These are phyloP conservation scores for Zosterops lateralis DNA, from an alignment of 2,113 vertebrate genomes.

Conservation along the genomic window DNA sequence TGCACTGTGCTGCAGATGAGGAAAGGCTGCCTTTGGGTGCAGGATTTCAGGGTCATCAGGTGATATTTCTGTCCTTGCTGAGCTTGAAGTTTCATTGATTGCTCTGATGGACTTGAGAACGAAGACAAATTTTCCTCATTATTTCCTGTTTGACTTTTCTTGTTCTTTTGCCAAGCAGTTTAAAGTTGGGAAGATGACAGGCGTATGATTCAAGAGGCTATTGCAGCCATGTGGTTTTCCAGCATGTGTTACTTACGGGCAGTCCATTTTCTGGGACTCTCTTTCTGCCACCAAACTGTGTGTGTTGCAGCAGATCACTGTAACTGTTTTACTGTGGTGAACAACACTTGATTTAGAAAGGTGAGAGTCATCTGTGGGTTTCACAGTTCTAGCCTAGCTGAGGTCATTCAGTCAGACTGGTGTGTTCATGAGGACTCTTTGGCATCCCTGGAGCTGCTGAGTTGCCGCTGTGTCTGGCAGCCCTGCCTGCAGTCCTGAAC, in stretches of 20 bases:
- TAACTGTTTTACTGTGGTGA: neutral
- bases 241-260: neutral
- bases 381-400: neutral
- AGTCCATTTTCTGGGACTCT: neutral
- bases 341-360: neutral
- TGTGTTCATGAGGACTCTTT: neutral
- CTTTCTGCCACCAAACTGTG: neutral
- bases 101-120: neutral
- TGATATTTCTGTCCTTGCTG: neutral
- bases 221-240: neutral
- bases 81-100: neutral
- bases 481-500: neutral
- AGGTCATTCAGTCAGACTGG: neutral
- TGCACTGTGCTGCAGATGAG: neutral
- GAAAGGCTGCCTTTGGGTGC: neutral
- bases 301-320: neutral
- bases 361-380: neutral
- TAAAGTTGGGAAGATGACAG: neutral
- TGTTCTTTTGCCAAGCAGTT: neutral
- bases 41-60: rapidly evolving
- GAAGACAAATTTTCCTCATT: neutral
- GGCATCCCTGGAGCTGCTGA: neutral
- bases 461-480: neutral
- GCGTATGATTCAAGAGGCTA: neutral
- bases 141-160: neutral